Evolutionary conservation across 2,113 vertebrate species (phyloP).

Genomic region (Aptenodytes patagonicus): DNA sequence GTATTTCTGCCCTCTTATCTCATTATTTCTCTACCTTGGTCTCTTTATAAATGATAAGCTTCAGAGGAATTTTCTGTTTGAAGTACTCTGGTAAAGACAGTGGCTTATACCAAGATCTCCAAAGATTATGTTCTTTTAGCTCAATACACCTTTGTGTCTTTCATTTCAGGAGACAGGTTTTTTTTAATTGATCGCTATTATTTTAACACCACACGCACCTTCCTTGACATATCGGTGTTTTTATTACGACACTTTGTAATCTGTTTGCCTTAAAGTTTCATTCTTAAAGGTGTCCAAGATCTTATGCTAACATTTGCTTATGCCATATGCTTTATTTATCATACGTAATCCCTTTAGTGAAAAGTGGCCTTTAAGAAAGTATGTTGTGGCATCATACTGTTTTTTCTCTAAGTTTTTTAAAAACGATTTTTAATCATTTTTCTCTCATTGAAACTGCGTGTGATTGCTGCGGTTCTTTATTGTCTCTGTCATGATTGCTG

Average conservation of each 20-base stretch:
- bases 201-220: rapidly evolving
- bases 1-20: not conserved
- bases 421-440: not conserved
- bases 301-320: not conserved
- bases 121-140: not conserved
- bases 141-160: not conserved
- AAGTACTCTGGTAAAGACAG: not conserved
- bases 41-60: not conserved
- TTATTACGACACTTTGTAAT: not conserved
- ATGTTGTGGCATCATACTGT: not conserved
- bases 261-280: not conserved
- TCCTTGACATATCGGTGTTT: not conserved
- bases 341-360: not conserved
- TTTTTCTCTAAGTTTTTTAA: not conserved
- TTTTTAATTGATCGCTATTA: not conserved
- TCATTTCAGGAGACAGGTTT: not conserved
- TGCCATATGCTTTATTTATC: not conserved
- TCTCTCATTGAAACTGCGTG: not conserved
- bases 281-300: not conserved
- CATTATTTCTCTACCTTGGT: not conserved
- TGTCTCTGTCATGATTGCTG: conserved; percentile 25
- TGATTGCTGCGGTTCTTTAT: not conserved
- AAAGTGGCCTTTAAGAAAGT: not conserved
- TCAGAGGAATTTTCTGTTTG: not conserved
- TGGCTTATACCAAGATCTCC: not conserved